phyloP scores from a whole-genome alignment of 2,113 vertebrate genomes.

The Chionomys nivalis region DNA sequence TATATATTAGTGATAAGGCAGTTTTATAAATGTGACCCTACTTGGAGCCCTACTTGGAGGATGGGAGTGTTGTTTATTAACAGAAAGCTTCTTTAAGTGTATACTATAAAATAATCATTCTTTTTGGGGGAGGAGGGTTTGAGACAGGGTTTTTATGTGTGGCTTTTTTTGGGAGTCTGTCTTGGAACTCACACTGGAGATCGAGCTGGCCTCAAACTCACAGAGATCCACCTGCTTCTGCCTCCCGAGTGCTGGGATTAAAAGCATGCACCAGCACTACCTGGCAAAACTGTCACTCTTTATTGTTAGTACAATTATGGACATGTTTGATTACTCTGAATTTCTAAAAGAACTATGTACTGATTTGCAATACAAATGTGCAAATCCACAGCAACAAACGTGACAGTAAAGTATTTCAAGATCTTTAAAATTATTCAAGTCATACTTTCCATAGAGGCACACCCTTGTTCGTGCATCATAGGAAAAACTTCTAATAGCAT shows the following conservation, averaged over 20 bases:
- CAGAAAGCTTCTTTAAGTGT: conserved; percentile 8
- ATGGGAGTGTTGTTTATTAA: neutral
- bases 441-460: conserved; percentile 41
- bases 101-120: conserved; percentile 45
- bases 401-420: conserved; percentile 37
- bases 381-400: neutral
- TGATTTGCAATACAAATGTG: conserved; percentile 29
- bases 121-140: no score
- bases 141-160: no score
- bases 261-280: no score
- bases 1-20: no score
- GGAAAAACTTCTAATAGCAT: conserved; percentile 37
- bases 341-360: conserved; percentile 47
- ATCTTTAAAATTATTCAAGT: conserved; percentile 16
- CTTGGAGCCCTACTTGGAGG: neutral
- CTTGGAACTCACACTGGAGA: no score
- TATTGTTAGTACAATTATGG: neutral
- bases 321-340: neutral
- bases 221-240: no score
- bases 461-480: conserved; percentile 45
- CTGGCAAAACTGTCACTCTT: conserved; percentile 22
- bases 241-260: no score
- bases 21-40: neutral
- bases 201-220: no score
- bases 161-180: no score